These are phyloP conservation scores for Anastrepha obliqua DNA, from an alignment of 1,140 invertebrate genomes.

Conservation along the genomic window DNA sequence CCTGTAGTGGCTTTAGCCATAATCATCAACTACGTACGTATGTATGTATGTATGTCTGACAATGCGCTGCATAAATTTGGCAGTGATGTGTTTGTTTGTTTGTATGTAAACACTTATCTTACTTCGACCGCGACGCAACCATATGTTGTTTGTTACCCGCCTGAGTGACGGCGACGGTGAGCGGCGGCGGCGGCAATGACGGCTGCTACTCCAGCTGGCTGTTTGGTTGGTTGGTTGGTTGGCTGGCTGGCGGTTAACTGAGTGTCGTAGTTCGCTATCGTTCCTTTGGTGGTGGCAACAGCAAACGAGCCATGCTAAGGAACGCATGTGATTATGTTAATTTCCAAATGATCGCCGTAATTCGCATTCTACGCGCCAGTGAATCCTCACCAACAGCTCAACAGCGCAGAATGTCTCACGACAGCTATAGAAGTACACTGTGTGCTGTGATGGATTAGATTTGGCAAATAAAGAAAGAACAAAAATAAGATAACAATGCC, in stretches of 20 bases:
- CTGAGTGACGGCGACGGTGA: neutral
- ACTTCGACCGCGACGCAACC: conserved; percentile 38
- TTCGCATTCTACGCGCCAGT: conserved; percentile 47
- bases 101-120: conserved; percentile 6
- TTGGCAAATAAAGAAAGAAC: too few relatives aligned
- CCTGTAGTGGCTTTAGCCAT: neutral
- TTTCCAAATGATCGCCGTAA: conserved; percentile 49
- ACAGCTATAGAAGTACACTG: neutral
- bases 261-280: neutral
- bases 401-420: conserved; percentile 6
- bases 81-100: neutral
- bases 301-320: conserved; percentile 27
- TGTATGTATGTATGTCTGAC: neutral
- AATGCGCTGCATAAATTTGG: conserved; percentile 29
- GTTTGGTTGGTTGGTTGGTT: neutral
- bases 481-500: too few relatives aligned
- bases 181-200: neutral
- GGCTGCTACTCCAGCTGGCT: conserved; percentile 35
- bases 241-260: neutral
- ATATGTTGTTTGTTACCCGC: conserved; percentile 17
- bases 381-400: conserved; percentile 20
- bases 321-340: conserved; percentile 52
- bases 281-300: conserved; percentile 6
- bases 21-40: neutral
- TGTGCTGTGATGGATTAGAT: neutral